A percentile compares a stretch with the other conserved stretches of the same genome.
These are phyloP conservation scores for Toxotes lorentzi DNA, from an alignment of 2,797 vertebrate genomes.

Conservation along the genomic window DNA sequence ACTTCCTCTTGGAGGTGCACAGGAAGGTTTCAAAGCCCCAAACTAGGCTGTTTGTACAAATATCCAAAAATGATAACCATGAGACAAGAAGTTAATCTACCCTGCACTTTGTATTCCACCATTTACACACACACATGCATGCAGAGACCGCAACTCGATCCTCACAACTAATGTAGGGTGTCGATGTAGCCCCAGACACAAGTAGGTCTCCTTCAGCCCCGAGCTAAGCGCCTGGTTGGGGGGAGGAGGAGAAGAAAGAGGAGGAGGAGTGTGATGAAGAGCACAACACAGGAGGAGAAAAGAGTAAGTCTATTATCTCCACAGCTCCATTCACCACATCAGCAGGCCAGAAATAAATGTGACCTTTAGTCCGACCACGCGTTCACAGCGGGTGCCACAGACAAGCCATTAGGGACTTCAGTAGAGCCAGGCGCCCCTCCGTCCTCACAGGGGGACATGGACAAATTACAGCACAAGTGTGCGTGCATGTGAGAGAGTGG, in stretches of 20 bases:
- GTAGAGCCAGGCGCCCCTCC: conserved; percentile 49
- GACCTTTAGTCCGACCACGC: conserved; percentile 75
- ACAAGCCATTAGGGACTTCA: conserved; percentile 70
- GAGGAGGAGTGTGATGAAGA: conserved; percentile 40
- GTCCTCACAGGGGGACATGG: conserved; percentile 35
- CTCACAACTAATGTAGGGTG: conserved; percentile 55
- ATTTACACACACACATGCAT: conserved; percentile 19
- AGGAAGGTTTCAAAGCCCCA: conserved; percentile 45
- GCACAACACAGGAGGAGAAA: conserved; percentile 34
- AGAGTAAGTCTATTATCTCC: conserved; percentile 59
- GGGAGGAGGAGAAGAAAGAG: background rate
- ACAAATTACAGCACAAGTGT: conserved; percentile 46
- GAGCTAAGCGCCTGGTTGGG: conserved; percentile 30
- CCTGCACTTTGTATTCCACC: conserved; percentile 26
- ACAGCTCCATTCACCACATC: conserved; percentile 59
- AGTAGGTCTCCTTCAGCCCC: conserved; percentile 58
- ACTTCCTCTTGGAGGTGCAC: conserved; percentile 45
- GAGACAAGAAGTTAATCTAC: conserved; percentile 51
- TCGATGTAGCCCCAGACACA: conserved; percentile 47
- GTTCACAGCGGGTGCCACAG: conserved; percentile 66
- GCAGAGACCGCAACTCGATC: conserved; percentile 34
- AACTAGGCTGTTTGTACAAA: conserved; percentile 38
- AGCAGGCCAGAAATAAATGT: conserved; percentile 73
- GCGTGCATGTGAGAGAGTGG: background rate
- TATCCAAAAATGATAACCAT: conserved; percentile 54